Evolutionary conservation across 92 coral and sea anemone genomes (phyloP).

Genomic region (Siderastrea siderea): DNA sequence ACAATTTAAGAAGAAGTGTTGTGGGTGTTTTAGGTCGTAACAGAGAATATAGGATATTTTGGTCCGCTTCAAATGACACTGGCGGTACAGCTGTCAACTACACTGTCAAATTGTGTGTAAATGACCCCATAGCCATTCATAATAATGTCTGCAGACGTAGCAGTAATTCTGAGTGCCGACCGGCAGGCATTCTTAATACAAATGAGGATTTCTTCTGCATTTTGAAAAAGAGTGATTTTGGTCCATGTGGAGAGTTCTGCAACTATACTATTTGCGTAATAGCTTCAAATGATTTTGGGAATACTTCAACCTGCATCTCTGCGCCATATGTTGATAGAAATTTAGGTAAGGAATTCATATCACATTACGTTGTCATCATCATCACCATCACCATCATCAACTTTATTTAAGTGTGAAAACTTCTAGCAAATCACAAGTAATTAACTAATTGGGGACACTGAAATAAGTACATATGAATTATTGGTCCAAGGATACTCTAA

Average conservation of each 20-base stretch:
- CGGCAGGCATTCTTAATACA: neutral
- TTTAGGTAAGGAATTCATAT: slow-evolving; percentile 8
- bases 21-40: neutral
- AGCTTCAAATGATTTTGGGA: slow-evolving; percentile 25
- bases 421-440: too few relatives aligned
- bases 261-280: slow-evolving; percentile 5
- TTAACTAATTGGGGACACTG: too few relatives aligned
- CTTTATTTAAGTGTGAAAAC: too few relatives aligned
- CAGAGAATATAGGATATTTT: neutral
- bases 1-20: slow-evolving; percentile 19
- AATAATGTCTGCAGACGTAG: neutral
- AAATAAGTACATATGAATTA: too few relatives aligned
- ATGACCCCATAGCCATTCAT: neutral
- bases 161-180: neutral
- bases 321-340: neutral
- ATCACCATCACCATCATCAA: neutral
- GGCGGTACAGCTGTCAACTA: slow-evolving; percentile 35
- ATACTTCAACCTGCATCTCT: neutral
- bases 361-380: neutral
- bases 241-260: neutral
- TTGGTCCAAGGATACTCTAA: neutral
- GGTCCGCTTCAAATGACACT: slow-evolving; percentile 26
- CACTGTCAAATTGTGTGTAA: slow-evolving; percentile 9
- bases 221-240: neutral
- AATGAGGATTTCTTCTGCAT: neutral